Conservation (phyloP, 2,797 vertebrate genomes). For the Cirrhinus mrigala region DNA sequence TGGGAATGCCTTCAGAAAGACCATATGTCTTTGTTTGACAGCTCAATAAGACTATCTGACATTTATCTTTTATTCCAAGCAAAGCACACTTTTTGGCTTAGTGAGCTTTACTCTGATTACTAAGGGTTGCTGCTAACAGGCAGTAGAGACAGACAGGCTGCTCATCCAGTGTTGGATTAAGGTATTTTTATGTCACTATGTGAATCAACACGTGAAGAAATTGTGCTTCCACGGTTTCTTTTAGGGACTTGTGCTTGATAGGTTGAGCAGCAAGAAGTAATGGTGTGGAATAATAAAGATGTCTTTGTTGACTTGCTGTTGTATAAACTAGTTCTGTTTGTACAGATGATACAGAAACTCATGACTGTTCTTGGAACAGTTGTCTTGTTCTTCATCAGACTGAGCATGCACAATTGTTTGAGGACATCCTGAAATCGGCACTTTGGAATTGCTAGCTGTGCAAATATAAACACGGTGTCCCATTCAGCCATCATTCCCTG, state of each 20-base stretch:
- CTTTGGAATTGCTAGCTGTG: background rate
- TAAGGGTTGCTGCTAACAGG: background rate
- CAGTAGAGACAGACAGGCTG: conserved; percentile 9
- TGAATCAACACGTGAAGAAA: background rate
- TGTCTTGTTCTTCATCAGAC: background rate
- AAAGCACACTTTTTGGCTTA: conserved; percentile 33
- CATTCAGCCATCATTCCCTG: background rate
- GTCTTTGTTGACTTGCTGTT: background rate
- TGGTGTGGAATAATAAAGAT: background rate
- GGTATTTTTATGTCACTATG: background rate
- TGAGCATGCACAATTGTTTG: background rate
- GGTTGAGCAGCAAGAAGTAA: background rate
- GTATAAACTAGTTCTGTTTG: conserved; percentile 5
- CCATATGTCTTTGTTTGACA: background rate
- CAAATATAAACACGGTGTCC: background rate
- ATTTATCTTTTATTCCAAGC: conserved; percentile 4
- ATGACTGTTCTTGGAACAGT: background rate
- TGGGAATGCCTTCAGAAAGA: background rate
- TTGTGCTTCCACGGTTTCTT: background rate
- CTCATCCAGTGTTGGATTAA: background rate
- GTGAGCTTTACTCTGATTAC: conserved; percentile 23
- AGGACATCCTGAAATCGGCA: background rate
- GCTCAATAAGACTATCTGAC: conserved; percentile 2
- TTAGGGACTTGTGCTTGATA: background rate
- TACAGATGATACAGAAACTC: background rate